Evolutionary conservation across 2,113 vertebrate genomes (phyloP), one percentile per base, ranked within the genome.

Genomic region (Saccopteryx leptura): DNA sequence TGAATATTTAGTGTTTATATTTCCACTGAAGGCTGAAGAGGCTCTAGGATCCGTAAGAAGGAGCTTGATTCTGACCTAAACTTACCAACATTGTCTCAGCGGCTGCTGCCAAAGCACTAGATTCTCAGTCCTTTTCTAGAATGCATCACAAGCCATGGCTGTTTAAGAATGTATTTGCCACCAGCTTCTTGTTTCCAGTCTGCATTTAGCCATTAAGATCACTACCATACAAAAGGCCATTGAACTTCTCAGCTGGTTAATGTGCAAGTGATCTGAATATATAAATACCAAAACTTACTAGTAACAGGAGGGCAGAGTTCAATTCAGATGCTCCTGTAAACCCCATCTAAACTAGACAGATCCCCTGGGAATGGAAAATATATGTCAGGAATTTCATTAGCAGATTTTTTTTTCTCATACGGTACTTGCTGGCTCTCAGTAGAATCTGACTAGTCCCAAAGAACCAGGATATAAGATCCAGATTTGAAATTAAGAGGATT

Each of bases 401-500:
- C 66, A 93, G 79, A 76, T 13, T 9, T 26, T 54, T 26, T 94
- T 56, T 61, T 46, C 50, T 95, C 24, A 85, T 92, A 96, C 56
- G 28, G 33, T 84, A 23, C 50, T 92, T 84, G n/a, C 14, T 39
- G 21, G 56, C 21, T 96, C 26, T 92, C 69, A 69, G 33, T 52
- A 50, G 56, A 94, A 13, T 58, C 71, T 81, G 54, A 10, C 68
- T 84, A 23, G 39, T 71, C 21, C 28, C 56, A 56, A 80, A 83
- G 72, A 65, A 91, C 18, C 21, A 31, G 18, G 46, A 9, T 72
- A 46, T 66, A 66, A 66, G 19, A 90, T 46, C 18, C 17, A 83
- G 86, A 63, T 68, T 92, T 76, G 52, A 91, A 96, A 82, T 74
- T 56, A 96, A 78, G 56, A 84, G 11, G 28, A 54, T 1, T 91